Evolutionary conservation across 2,888 invertebrate genomes (phyloP), one percentile per base, ranked within the genome.

Genomic region (Eristalinus aeneus): DNA sequence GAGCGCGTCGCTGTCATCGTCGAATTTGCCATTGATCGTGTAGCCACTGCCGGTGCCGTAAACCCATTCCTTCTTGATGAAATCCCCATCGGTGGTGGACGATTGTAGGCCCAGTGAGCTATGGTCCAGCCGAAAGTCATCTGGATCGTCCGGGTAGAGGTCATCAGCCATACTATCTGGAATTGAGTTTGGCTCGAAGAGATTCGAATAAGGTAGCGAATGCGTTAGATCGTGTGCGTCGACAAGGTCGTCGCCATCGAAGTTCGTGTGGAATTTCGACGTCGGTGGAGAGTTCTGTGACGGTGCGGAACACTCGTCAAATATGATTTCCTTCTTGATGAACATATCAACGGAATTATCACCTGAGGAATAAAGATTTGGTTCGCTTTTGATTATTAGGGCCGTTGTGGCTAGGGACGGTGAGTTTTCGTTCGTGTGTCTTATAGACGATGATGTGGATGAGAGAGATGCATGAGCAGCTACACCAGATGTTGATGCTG

Each of bases 321-420:
- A 92, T 89, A 92, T 90, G 3, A 91, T 91, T 85, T 92, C 92
- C 88, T 92, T 92, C 77, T 92, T 92, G 78, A 92, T 92, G 88
- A 92, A 90, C 92, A 92, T 92, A 82, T 92, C 92, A 88, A 92
- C 92, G 87, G 92, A 92, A 88, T 92, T 92, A 88, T 92, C 92
- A 82, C 91, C 92, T 65, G 91, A 91, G 56, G 91, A 92, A 88
- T 92, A 92, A 39, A 92, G 90, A 91, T 92, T 92, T 88, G 92
- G 92, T 89, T 92, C 92, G 46, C 91, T 90, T 89, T 92, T 92
- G 32, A 91, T 91, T 71, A 91, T 91, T 65, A 86, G 78, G 88
- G 92, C 92, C 78, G 92, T 90, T 32, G 92, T 91, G 88, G 92
- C 91, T 90, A 92, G 89, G 90, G 92, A 92, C 90, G 92, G 92